Conservation (phyloP, 2,113 vertebrate genomes). For the Prochilodus magdalenae region DNA sequence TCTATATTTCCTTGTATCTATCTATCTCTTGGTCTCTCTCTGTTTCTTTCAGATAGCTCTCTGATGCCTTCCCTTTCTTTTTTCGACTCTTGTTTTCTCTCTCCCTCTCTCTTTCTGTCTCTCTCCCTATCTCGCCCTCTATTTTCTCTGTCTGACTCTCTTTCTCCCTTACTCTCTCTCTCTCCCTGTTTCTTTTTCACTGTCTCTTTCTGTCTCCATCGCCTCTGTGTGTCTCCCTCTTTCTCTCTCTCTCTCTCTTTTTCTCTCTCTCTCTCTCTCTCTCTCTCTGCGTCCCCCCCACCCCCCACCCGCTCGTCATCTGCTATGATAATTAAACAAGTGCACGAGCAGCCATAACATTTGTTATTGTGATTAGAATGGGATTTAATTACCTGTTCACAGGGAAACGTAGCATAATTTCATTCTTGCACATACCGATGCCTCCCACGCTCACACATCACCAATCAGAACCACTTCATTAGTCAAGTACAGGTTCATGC, state of each 20-base stretch:
- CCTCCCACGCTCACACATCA: background rate
- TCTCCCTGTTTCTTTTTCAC: too few relatives aligned
- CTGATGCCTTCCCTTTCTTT: too few relatives aligned
- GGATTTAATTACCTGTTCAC: background rate
- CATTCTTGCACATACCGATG: background rate
- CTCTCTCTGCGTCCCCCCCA: background rate
- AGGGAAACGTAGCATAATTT: background rate
- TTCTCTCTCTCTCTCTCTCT: constrained; percentile 32
- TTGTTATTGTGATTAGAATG: constrained; percentile 19
- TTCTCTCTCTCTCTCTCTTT: constrained; percentile 35
- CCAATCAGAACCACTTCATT: background rate
- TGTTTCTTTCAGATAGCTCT: too few relatives aligned
- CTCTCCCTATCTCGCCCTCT: too few relatives aligned
- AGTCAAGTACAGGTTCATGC: background rate
- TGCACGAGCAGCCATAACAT: constrained; percentile 6
- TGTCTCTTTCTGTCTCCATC: background rate
- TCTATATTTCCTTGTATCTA: too few relatives aligned
- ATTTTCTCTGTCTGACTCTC: too few relatives aligned
- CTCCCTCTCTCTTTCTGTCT: too few relatives aligned
- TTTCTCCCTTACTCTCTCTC: too few relatives aligned
- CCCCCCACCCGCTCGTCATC: constrained; percentile 30
- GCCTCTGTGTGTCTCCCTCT: background rate
- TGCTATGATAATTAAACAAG: constrained; percentile 9
- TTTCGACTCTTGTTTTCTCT: too few relatives aligned
- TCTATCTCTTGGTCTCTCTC: too few relatives aligned